phyloP scores from a whole-genome alignment of 2,113 vertebrate genomes.

The Noctilio leporinus region DNA sequence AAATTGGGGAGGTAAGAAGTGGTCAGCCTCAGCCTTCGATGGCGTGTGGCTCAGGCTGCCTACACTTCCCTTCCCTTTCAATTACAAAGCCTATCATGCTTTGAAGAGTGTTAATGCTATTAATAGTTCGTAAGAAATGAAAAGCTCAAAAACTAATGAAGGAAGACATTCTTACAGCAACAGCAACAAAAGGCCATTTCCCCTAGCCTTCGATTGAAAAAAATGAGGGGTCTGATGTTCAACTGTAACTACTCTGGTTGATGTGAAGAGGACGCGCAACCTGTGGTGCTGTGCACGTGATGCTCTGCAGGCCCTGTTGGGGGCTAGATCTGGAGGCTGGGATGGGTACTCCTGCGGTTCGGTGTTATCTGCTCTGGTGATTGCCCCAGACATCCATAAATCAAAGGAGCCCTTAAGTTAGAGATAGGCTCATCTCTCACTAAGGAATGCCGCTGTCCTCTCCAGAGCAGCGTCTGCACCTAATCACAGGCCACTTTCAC shows the following conservation, averaged over 20 bases:
- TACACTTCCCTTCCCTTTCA: background rate
- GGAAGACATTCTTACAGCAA: background rate
- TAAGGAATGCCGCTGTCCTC: constrained; percentile 56
- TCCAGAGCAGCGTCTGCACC: constrained; percentile 42
- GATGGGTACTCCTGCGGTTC: background rate
- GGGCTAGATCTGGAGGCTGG: background rate
- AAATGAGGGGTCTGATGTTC: background rate
- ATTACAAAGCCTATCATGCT: background rate
- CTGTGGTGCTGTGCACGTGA: constrained; percentile 3
- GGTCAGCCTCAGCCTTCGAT: background rate
- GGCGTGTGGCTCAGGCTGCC: background rate
- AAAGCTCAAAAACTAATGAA: background rate
- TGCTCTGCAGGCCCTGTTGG: constrained; percentile 35
- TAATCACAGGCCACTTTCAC: constrained; percentile 67
- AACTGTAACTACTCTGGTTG: constrained; percentile 24
- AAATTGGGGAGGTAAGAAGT: background rate
- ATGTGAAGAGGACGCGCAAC: background rate
- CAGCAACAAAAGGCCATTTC: background rate
- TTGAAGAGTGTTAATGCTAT: background rate
- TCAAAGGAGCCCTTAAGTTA: constrained; percentile 59
- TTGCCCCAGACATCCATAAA: constrained; percentile 64
- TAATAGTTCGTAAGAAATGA: constrained; percentile 1
- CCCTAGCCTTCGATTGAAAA: background rate
- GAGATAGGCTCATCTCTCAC: constrained; percentile 53
- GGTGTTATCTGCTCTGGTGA: constrained; percentile 29